Conservation (phyloP, 2,797 vertebrate genomes). For the Gallinago nigripennis region DNA sequence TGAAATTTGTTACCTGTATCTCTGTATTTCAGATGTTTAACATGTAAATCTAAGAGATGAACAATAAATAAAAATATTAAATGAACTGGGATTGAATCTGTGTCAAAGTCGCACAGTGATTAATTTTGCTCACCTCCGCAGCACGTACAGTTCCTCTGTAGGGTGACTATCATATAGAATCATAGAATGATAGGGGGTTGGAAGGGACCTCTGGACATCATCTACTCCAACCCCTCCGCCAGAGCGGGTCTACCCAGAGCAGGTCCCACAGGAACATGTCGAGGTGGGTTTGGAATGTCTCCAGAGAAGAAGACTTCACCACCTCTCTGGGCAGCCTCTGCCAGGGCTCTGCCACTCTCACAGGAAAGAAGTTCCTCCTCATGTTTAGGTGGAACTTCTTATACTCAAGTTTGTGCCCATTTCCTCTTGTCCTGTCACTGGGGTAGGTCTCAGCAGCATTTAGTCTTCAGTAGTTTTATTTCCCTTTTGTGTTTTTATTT, state of each 20-base stretch:
- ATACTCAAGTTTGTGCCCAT: too few species aligned
- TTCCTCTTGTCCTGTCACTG: too few species aligned
- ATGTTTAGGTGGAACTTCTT: too few species aligned
- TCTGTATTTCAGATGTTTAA: background rate
- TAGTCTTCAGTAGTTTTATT: background rate
- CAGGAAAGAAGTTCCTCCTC: too few species aligned
- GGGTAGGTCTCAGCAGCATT: background rate
- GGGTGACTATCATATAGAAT: background rate
- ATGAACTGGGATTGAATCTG: background rate
- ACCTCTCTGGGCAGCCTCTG: too few species aligned
- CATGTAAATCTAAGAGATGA: background rate
- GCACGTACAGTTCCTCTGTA: background rate
- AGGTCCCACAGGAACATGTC: too few species aligned
- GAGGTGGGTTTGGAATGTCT: too few species aligned
- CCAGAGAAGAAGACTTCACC: too few species aligned
- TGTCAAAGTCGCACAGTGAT: background rate
- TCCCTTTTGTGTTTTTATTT: background rate
- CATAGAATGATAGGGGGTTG: background rate
- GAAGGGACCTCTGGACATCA: too few species aligned
- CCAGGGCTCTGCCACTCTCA: too few species aligned
- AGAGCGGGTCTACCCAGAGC: too few species aligned
- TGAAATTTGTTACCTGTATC: background rate
- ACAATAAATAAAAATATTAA: background rate
- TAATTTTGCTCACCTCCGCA: background rate
- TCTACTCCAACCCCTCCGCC: too few species aligned